phyloP scores from a whole-genome alignment of 1,140 invertebrate genomes.

The Drosophila suzukii region DNA sequence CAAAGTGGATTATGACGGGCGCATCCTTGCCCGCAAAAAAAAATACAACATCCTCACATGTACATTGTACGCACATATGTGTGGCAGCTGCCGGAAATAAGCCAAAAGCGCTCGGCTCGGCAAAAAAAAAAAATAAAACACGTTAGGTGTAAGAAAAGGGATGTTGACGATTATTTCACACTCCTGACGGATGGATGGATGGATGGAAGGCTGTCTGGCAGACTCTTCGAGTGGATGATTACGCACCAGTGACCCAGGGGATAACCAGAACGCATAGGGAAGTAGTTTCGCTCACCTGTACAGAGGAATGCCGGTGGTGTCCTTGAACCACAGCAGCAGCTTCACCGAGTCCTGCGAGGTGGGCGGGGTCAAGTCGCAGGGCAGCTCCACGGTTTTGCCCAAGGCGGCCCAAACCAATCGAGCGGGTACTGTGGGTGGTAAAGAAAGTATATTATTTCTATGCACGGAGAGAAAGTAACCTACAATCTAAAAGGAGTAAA shows the following conservation, averaged over 20 bases:
- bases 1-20: slow-evolving; percentile 80
- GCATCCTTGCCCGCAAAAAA: slow-evolving; percentile 61
- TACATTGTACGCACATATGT: slow-evolving; percentile 25
- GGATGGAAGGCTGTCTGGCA: slow-evolving; percentile 41
- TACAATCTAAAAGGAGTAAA: too few relatives aligned
- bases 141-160: slow-evolving; percentile 65
- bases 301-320: slow-evolving; percentile 91
- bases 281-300: slow-evolving; percentile 89
- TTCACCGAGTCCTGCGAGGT: slow-evolving; percentile 89
- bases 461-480: neutral
- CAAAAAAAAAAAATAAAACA: slow-evolving; percentile 38
- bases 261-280: neutral
- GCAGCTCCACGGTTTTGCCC: slow-evolving; percentile 90
- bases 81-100: slow-evolving; percentile 61
- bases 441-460: slow-evolving; percentile 16
- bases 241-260: slow-evolving; percentile 13
- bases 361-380: slow-evolving; percentile 92
- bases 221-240: slow-evolving; percentile 23
- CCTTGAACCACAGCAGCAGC: slow-evolving; percentile 94
- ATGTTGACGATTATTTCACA: slow-evolving; percentile 81
- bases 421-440: slow-evolving; percentile 86
- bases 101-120: slow-evolving; percentile 44
- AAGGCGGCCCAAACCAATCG: slow-evolving; percentile 90
- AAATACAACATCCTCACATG: slow-evolving; percentile 18
- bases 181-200: slow-evolving; percentile 73